Conservation (phyloP, 2,888 invertebrate genomes). For the Punctoribates punctum region DNA sequence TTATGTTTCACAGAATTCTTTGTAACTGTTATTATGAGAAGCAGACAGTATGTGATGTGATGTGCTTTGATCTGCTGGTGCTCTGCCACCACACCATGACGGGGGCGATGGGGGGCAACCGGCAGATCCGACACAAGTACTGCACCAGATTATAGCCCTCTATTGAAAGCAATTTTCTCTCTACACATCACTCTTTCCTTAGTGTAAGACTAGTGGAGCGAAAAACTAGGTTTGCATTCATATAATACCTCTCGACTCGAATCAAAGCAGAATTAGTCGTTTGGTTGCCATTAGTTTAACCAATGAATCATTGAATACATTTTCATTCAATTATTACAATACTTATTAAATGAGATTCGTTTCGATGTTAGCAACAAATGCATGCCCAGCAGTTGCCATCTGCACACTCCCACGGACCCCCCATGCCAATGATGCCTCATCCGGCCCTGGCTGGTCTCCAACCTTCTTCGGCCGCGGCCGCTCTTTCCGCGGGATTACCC, state of each 20-base stretch:
- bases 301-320: no score
- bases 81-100: constrained; percentile 9
- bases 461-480: constrained; percentile 23
- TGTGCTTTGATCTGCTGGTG: background rate
- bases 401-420: constrained; percentile 61
- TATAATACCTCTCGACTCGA: background rate
- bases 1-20: constrained; percentile 14
- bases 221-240: background rate
- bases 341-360: background rate
- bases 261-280: constrained; percentile 2
- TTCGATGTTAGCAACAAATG: constrained; percentile 71
- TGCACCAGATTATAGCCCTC: background rate
- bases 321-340: background rate
- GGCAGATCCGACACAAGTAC: background rate
- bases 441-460: constrained; percentile 39
- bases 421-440: constrained; percentile 51
- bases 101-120: background rate
- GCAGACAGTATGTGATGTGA: background rate
- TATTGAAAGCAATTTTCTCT: background rate
- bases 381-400: constrained; percentile 76
- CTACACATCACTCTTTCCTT: background rate
- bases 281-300: background rate
- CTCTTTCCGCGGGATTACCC: constrained; percentile 21
- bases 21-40: no score
- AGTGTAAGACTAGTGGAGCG: constrained; percentile 4